Percentiles rank a stretch among this genome's conserved stretches.
Conservation (phyloP, 2,888 invertebrate species). For the Drosophila mimica region DNA sequence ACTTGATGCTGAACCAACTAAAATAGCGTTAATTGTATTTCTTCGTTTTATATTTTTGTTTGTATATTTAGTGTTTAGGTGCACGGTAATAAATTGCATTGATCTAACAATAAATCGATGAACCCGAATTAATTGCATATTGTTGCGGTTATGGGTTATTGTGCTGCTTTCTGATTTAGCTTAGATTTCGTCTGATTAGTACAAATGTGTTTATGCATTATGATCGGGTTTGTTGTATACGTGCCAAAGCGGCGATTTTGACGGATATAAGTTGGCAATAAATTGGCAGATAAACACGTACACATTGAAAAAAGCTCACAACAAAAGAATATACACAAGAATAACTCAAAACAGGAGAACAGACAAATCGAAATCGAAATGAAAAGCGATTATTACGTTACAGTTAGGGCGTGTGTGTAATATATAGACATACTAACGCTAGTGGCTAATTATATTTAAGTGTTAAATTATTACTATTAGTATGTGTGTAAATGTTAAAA, state of each 20-base stretch:
- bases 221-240: constrained; percentile 18
- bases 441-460: constrained; percentile 75
- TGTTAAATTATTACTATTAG: constrained; percentile 78
- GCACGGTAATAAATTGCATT: constrained; percentile 76
- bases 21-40: constrained; percentile 31
- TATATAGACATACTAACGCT: constrained; percentile 67
- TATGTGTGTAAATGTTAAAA: constrained; percentile 82
- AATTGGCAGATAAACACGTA: constrained; percentile 72
- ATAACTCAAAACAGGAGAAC: constrained; percentile 26
- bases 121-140: constrained; percentile 42
- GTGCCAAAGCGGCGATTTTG: constrained; percentile 25
- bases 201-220: constrained; percentile 20
- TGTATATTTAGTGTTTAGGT: constrained; percentile 47
- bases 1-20: constrained; percentile 27
- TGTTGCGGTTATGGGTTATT: constrained; percentile 48
- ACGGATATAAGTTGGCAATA: constrained; percentile 75
- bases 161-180: constrained; percentile 9
- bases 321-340: constrained; percentile 52
- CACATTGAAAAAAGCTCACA: constrained; percentile 40
- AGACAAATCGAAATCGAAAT: constrained; percentile 21
- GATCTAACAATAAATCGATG: constrained; percentile 67
- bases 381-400: constrained; percentile 37
- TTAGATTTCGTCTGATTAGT: constrained; percentile 47
- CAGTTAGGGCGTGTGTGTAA: constrained; percentile 36
- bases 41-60: constrained; percentile 15